Conservation (phyloP, 1,140 invertebrate species). For the Tetranychus cinnabarinus region DNA sequence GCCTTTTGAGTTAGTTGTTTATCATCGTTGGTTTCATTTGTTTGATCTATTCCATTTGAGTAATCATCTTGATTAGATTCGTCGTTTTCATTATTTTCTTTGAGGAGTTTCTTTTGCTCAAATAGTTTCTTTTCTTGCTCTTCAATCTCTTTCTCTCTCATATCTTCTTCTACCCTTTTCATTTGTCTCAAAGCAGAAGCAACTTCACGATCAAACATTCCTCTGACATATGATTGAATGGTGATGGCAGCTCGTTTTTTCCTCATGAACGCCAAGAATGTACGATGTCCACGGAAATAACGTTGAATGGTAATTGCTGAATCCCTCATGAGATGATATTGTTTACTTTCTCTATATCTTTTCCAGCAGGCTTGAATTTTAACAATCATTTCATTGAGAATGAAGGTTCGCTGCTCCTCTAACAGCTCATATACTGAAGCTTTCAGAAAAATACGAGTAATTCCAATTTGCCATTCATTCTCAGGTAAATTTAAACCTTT, state of each 20-base stretch:
- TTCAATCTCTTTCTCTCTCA: constrained; percentile 19
- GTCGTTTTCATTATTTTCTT: constrained; percentile 15
- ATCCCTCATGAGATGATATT: constrained; percentile 37
- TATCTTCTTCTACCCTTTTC: constrained; percentile 54
- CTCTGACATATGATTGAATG: constrained; percentile 60
- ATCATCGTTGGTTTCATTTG: background rate
- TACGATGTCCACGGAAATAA: constrained; percentile 60
- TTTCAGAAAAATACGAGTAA: constrained; percentile 65
- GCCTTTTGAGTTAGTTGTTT: background rate
- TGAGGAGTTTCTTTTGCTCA: background rate
- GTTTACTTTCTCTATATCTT: constrained; percentile 35
- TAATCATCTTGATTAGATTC: background rate
- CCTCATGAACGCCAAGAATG: constrained; percentile 52
- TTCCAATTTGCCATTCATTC: constrained; percentile 73
- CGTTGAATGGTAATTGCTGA: constrained; percentile 59
- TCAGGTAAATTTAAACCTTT: constrained; percentile 32
- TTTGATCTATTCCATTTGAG: background rate
- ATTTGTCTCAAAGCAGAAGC: constrained; percentile 63
- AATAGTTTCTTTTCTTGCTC: constrained; percentile 14
- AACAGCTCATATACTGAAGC: constrained; percentile 60
- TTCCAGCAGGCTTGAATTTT: constrained; percentile 54
- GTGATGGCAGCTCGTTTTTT: constrained; percentile 60
- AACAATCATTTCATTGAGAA: constrained; percentile 42
- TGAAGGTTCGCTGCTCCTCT: constrained; percentile 45
- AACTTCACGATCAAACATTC: constrained; percentile 57